A percentile compares a stretch with the other conserved stretches of the same genome.
phyloP scores from a whole-genome alignment of 1,140 invertebrate genomes.

The Dysdera silvatica region DNA sequence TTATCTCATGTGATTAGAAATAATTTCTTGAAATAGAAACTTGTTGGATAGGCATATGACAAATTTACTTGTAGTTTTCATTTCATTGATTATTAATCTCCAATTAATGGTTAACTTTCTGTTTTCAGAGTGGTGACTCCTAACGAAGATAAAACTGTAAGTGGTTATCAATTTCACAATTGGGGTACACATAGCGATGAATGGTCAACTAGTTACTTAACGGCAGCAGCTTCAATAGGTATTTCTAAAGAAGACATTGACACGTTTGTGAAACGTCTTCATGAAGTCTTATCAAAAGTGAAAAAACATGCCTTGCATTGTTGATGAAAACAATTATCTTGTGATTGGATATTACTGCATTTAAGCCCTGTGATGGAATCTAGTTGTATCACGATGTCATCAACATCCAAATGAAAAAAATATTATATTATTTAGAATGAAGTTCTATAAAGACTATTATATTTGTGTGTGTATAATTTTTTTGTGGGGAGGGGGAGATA shows the following conservation, averaged over 20 bases:
- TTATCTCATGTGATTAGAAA: too few species aligned
- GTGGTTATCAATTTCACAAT: conserved; percentile 52
- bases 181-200: conserved; percentile 61
- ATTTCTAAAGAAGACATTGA: conserved; percentile 59
- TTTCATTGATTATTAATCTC: not conserved
- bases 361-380: too few species aligned
- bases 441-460: too few species aligned
- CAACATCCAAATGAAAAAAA: too few species aligned
- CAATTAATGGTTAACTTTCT: not conserved
- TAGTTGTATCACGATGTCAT: too few species aligned
- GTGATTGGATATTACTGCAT: too few species aligned
- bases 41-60: too few species aligned
- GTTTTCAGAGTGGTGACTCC: conserved; percentile 52
- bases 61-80: not conserved
- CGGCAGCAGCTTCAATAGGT: conserved; percentile 62
- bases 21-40: too few species aligned
- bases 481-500: too few species aligned
- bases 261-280: conserved; percentile 55
- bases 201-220: conserved; percentile 58
- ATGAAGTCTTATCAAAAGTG: conserved; percentile 44
- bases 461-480: too few species aligned
- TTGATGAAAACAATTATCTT: too few species aligned
- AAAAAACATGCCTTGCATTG: not conserved
- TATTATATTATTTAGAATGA: too few species aligned
- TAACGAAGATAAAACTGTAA: conserved; percentile 51